Percentiles rank a stretch among this genome's conserved stretches.
Evolutionary conservation across 1,140 invertebrate genomes (phyloP).

Genomic region (Tetranychus urticae): DNA sequence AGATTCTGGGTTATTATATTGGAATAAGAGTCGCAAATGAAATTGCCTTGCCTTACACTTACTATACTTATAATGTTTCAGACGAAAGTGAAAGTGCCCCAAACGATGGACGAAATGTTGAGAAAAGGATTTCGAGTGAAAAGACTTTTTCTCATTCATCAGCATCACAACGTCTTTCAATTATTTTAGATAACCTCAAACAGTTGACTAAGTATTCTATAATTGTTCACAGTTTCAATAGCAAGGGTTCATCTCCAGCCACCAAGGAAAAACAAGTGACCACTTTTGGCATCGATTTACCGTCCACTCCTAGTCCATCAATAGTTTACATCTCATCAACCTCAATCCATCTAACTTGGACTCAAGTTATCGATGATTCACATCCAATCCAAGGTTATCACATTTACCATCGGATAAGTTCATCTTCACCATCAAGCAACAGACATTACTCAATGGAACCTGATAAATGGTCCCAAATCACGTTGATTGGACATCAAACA

Average conservation of each 20-base stretch:
- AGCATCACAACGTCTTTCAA: conserved; percentile 13
- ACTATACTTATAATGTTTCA: neutral
- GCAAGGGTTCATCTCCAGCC: conserved; percentile 59
- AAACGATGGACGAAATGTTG: conserved; percentile 22
- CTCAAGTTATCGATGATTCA: neutral
- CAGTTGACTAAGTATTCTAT: conserved; percentile 11
- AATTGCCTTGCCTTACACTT: neutral
- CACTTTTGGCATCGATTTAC: conserved; percentile 23
- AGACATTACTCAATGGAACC: too few species aligned
- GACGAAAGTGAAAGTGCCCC: neutral
- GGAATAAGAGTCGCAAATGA: conserved; percentile 17
- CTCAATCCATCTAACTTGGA: conserved; percentile 10
- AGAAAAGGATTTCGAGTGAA: conserved; percentile 37
- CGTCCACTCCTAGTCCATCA: conserved; percentile 6
- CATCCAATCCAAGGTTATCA: conserved; percentile 1
- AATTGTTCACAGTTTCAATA: conserved; percentile 67
- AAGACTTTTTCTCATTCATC: neutral
- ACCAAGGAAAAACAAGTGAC: conserved; percentile 51
- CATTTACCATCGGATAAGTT: neutral
- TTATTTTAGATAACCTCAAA: conserved; percentile 9
- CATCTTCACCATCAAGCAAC: neutral
- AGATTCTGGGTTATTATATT: conserved; percentile 21
- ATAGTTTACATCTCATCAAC: conserved; percentile 7
- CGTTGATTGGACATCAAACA: conserved; percentile 35
- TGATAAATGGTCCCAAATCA: conserved; percentile 30